A percentile compares a stretch with the other conserved stretches of the same genome.
phyloP scores from a whole-genome alignment of 1,140 invertebrate species.

The Platorchestia sp. region DNA sequence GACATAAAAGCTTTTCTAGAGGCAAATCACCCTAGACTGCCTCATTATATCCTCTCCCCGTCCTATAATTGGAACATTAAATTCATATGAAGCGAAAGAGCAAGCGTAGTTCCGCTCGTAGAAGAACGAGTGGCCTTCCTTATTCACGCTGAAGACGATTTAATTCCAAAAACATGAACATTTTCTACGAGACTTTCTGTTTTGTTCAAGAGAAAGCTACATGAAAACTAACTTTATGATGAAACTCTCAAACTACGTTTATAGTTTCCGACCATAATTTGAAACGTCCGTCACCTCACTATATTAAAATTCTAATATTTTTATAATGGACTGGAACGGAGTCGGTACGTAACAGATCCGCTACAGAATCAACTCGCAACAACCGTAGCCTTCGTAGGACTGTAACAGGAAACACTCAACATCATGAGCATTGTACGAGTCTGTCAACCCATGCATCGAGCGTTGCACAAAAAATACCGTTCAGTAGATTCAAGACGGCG shows the following conservation, averaged over 20 bases:
- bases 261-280: not conserved
- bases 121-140: not conserved
- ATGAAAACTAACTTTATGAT: not conserved
- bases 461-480: not conserved
- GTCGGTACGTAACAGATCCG: not conserved
- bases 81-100: conserved; percentile 41
- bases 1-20: conserved; percentile 7
- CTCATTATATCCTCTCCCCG: conserved; percentile 36
- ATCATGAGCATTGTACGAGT: not conserved
- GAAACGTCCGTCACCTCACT: not conserved
- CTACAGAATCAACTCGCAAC: not conserved
- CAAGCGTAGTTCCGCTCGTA: not conserved
- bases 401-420: not conserved
- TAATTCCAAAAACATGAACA: not conserved
- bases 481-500: not conserved
- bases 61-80: conserved; percentile 38
- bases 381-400: not conserved
- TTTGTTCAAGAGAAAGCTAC: not conserved
- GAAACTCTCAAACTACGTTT: not conserved
- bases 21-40: conserved; percentile 40
- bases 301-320: not conserved
- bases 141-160: not conserved
- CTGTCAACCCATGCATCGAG: not conserved
- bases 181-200: not conserved
- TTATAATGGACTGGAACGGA: not conserved